Conservation (phyloP, 2,888 invertebrate species). For the Pheosia gnoma region DNA sequence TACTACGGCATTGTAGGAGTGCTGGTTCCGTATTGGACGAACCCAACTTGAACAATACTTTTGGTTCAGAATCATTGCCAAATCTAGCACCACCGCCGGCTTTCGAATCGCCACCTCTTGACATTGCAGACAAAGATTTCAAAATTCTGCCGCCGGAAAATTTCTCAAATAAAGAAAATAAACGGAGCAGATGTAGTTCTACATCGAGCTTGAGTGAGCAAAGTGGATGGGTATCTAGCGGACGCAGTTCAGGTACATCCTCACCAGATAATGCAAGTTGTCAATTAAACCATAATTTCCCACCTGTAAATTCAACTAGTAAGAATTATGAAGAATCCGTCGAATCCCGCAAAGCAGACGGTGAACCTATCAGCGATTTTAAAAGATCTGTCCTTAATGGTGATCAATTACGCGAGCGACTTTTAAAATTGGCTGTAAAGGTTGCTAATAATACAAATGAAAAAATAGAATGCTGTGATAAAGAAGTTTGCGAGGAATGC, state of each 20-base stretch:
- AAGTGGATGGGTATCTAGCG: constrained; percentile 94
- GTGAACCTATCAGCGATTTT: constrained; percentile 72
- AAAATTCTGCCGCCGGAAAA: constrained; percentile 80
- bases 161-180: constrained; percentile 75
- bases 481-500: constrained; percentile 79
- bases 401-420: constrained; percentile 86
- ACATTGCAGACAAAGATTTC: constrained; percentile 79
- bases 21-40: constrained; percentile 84
- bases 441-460: constrained; percentile 72
- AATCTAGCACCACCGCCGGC: constrained; percentile 87
- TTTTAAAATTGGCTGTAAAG: constrained; percentile 86
- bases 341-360: constrained; percentile 53
- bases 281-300: constrained; percentile 79
- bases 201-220: constrained; percentile 91
- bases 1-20: constrained; percentile 82
- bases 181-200: constrained; percentile 78
- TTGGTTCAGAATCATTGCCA: constrained; percentile 88
- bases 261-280: constrained; percentile 84
- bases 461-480: constrained; percentile 82
- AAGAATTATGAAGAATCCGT: constrained; percentile 57
- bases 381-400: constrained; percentile 84
- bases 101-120: constrained; percentile 83
- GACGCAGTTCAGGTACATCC: constrained; percentile 86
- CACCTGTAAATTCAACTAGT: constrained; percentile 58
- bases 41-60: constrained; percentile 76